phyloP scores from a whole-genome alignment of 2,113 vertebrate species.

The Channa maculata region DNA sequence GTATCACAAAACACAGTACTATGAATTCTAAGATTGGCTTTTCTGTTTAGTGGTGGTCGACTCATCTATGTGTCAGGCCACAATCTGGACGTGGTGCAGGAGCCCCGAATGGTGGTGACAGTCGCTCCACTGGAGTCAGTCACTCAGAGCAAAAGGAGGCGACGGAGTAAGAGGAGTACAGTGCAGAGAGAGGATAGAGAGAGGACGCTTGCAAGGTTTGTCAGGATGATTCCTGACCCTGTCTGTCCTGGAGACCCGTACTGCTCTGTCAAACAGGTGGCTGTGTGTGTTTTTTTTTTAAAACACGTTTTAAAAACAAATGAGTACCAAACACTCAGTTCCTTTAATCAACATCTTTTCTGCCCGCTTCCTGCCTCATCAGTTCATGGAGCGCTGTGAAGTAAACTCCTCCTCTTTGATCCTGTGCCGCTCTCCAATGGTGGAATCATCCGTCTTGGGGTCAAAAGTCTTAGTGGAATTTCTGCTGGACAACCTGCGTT shows the following conservation, averaged over 20 bases:
- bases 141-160: constrained; percentile 56
- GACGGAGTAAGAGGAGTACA: constrained; percentile 52
- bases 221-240: constrained; percentile 76
- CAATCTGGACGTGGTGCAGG: constrained; percentile 95
- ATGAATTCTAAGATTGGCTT: background rate
- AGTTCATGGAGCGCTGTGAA: constrained; percentile 90
- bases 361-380: constrained; percentile 24
- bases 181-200: constrained; percentile 29
- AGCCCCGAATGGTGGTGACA: constrained; percentile 89
- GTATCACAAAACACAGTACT: too few relatives aligned
- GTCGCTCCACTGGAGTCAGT: constrained; percentile 69
- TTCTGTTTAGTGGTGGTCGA: constrained; percentile 88
- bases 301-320: background rate
- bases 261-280: constrained; percentile 84
- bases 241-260: constrained; percentile 77
- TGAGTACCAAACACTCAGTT: background rate
- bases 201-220: constrained; percentile 48
- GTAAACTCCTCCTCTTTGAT: constrained; percentile 92
- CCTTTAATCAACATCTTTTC: background rate
- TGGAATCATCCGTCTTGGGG: constrained; percentile 79
- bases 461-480: constrained; percentile 88
- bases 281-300: background rate
- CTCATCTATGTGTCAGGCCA: constrained; percentile 88
- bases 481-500: constrained; percentile 92
- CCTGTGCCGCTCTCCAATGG: constrained; percentile 89